Evolutionary conservation across 2,888 invertebrate species (phyloP).

Genomic region (Emmelina monodactyla): DNA sequence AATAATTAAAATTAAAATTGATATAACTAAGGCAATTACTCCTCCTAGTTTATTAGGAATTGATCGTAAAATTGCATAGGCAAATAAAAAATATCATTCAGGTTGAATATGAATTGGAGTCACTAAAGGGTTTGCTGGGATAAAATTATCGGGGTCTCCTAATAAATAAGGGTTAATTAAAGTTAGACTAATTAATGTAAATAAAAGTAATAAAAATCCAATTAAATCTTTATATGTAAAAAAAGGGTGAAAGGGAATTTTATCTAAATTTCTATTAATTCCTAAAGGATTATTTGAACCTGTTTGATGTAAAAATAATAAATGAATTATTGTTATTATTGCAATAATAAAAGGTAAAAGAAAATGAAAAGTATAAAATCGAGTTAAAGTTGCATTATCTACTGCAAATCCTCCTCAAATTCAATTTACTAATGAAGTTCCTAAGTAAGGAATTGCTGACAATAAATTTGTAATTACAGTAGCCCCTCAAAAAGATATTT

Average conservation of each 20-base stretch:
- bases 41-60: slow-evolving; percentile 84
- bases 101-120: slow-evolving; percentile 82
- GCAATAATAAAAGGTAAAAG: slow-evolving; percentile 73
- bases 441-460: slow-evolving; percentile 76
- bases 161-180: slow-evolving; percentile 67
- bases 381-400: slow-evolving; percentile 76
- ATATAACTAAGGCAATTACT: slow-evolving; percentile 71
- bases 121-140: slow-evolving; percentile 71
- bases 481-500: slow-evolving; percentile 84
- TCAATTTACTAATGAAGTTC: slow-evolving; percentile 70
- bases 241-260: slow-evolving; percentile 74
- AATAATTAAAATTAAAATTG: slow-evolving; percentile 72
- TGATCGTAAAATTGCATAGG: slow-evolving; percentile 81
- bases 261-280: slow-evolving; percentile 69
- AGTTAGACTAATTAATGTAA: slow-evolving; percentile 58
- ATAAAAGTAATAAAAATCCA: slow-evolving; percentile 65
- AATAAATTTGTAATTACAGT: slow-evolving; percentile 81
- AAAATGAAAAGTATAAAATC: slow-evolving; percentile 80
- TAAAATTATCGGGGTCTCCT: slow-evolving; percentile 79
- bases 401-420: slow-evolving; percentile 81
- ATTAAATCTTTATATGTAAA: slow-evolving; percentile 71
- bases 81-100: slow-evolving; percentile 86
- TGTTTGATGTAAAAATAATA: slow-evolving; percentile 73
- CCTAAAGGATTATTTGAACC: slow-evolving; percentile 73
- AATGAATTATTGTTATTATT: slow-evolving; percentile 68